phyloP scores from a whole-genome alignment of 2,888 invertebrate genomes.

The Drosophila falleni region DNA sequence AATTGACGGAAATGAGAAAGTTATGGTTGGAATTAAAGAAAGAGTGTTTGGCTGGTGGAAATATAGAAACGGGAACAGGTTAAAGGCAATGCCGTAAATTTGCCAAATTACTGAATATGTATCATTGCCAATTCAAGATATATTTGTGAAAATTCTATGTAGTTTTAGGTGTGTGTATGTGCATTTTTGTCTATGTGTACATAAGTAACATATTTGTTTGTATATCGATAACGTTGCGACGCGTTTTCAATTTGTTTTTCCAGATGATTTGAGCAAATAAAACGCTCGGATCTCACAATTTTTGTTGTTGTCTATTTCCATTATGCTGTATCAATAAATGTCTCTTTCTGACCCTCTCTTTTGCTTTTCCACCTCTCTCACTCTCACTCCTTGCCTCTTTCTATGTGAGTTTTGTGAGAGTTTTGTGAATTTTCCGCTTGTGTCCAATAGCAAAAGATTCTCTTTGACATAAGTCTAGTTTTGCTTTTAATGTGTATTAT shows the following conservation, averaged over 20 bases:
- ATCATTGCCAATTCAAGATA: constrained; percentile 54
- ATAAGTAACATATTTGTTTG: constrained; percentile 11
- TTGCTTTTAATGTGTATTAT: background rate
- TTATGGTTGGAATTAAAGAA: background rate
- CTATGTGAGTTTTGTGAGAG: background rate
- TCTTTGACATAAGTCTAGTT: background rate
- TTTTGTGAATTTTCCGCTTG: background rate
- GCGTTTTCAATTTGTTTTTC: constrained; percentile 53
- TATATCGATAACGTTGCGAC: constrained; percentile 45
- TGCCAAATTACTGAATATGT: constrained; percentile 46
- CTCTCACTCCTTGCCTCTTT: background rate
- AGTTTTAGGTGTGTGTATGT: background rate
- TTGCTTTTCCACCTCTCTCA: background rate
- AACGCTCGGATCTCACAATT: constrained; percentile 18
- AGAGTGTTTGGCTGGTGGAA: background rate
- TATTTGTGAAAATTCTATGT: background rate
- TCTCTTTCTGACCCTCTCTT: background rate
- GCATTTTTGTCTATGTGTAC: background rate
- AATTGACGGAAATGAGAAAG: background rate
- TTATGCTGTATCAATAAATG: constrained; percentile 25
- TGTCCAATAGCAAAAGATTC: background rate
- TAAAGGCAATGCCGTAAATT: constrained; percentile 22
- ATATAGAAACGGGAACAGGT: background rate
- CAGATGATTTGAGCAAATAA: constrained; percentile 53
- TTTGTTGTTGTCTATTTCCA: constrained; percentile 13